These are phyloP conservation scores for Takifugu ocellatus DNA, from an alignment of 2,797 vertebrate species.

Conservation along the genomic window DNA sequence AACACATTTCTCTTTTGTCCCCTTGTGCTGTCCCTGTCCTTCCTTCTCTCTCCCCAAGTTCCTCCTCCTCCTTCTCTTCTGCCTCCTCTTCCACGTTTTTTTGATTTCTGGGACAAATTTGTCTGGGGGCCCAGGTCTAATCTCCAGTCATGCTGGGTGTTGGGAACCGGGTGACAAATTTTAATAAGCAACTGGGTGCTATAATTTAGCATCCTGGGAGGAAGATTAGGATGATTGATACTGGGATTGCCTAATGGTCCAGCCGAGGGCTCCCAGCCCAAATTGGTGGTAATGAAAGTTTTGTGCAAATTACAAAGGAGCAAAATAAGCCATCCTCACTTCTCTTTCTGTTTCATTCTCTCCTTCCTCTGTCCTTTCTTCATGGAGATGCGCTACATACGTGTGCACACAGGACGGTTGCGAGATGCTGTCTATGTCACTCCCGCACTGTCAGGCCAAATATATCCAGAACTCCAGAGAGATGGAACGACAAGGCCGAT, in stretches of 20 bases:
- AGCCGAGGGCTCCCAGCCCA: slow-evolving; percentile 71
- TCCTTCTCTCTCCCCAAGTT: slow-evolving; percentile 18
- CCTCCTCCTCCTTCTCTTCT: background rate
- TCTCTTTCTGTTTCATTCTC: slow-evolving; percentile 48
- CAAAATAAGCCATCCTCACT: slow-evolving; percentile 55
- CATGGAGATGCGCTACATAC: slow-evolving; percentile 18
- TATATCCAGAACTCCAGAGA: slow-evolving; percentile 39
- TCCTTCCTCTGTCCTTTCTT: slow-evolving; percentile 3
- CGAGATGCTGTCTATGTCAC: slow-evolving; percentile 26
- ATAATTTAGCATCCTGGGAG: slow-evolving; percentile 76
- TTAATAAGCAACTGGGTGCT: slow-evolving; percentile 74
- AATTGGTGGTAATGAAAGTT: slow-evolving; percentile 83
- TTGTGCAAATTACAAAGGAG: slow-evolving; percentile 81
- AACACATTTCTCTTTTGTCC: slow-evolving; percentile 37
- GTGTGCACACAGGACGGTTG: slow-evolving; percentile 29
- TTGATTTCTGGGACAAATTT: slow-evolving; percentile 64
- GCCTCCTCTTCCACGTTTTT: slow-evolving; percentile 14
- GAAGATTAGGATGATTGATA: slow-evolving; percentile 81
- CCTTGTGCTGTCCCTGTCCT: slow-evolving; percentile 45
- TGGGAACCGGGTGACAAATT: slow-evolving; percentile 73
- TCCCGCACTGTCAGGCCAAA: slow-evolving; percentile 46
- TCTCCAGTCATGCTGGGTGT: slow-evolving; percentile 65
- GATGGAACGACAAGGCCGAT: slow-evolving; percentile 26
- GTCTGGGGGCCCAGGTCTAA: slow-evolving; percentile 65
- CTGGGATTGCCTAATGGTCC: slow-evolving; percentile 73